Evolutionary conservation across 2,888 invertebrate genomes (phyloP).

Genomic region (Heliconius hortense): DNA sequence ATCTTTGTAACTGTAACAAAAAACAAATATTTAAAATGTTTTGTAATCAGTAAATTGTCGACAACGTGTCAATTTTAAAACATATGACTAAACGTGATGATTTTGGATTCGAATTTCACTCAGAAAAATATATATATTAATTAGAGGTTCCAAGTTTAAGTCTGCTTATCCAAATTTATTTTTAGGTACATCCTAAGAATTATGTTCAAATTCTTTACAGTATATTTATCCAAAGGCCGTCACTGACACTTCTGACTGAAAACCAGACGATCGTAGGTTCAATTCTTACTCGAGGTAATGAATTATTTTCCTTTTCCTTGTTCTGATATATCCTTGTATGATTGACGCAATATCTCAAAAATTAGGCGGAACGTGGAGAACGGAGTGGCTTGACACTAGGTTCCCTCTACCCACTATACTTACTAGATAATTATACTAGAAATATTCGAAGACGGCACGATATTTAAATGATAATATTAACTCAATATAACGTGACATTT

Average conservation of each 20-base stretch:
- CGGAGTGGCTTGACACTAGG: not conserved
- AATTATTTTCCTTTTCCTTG: not conserved
- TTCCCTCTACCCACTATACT: not conserved
- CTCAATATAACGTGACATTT: conserved; percentile 6
- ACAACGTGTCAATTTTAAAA: no score
- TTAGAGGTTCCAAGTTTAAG: no score
- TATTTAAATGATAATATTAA: conserved; percentile 7
- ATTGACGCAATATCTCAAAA: not conserved
- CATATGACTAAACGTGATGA: no score
- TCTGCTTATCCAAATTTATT: no score
- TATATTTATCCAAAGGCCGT: no score
- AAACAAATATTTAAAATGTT: not conserved
- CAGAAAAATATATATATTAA: no score
- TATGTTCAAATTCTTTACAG: no score
- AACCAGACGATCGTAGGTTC: not conserved
- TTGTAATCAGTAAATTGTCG: no score
- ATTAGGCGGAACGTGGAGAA: not conserved
- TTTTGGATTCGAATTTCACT: no score
- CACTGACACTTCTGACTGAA: no score
- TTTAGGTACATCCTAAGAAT: no score
- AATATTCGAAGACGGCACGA: not conserved
- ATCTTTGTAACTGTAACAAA: not conserved
- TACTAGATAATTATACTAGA: not conserved
- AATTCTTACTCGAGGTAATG: not conserved
- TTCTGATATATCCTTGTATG: no score